Base-by-base conservation (phyloP, 2,113 vertebrate species). In the Rostratula benghalensis region DNA sequence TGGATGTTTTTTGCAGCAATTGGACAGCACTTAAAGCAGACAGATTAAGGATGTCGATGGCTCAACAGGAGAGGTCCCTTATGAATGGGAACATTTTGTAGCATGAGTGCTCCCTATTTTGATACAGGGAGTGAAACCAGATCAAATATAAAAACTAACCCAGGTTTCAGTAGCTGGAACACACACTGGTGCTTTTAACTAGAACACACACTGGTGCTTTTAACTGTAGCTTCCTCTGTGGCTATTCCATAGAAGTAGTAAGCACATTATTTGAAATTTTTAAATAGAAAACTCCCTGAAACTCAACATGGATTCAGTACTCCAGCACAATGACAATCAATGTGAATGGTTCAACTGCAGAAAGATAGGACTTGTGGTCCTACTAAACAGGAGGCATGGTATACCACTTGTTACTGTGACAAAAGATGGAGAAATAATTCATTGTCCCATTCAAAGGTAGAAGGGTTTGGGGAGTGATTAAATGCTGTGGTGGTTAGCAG, bases 381-480 rank as follows among this genome's bases (percentile, higher is more conserved):
- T 83, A 8, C 45, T 73, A 21, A 89, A 50, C 14, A 78, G 20
- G 13, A 83, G 28, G 37, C 31, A 13, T 35, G 25, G 48, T 67
- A 50, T 51, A 31, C 4, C 15, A 23, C 57, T 74, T 74, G 35
- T 53, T 45, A 25, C 21, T 33, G 24, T 35, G 53, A 30, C n/a
- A 71, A 54, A 30, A 92, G 68, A 56, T 43, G 14, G 70, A 59
- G 67, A 61, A 75, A 25, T 10, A 76, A 80, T 31, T 17, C 14
- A 21, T 50, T 1, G 3, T 54, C 12, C 31, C 64, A 1, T 25
- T 18, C 0, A 0, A 70, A 61, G 35, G 50, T 6, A 37, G 27
- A 57, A 57, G 27, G 60, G 13, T 35, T 43, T 74, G 41, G 41
- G 20, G 43, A 77, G 45, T 20, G 13, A 64, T 14, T 23, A 25